A percentile compares a stretch with the other conserved stretches of the same genome.
Evolutionary conservation across 2,888 invertebrate species (phyloP).

Genomic region (Trichacis sp.): DNA sequence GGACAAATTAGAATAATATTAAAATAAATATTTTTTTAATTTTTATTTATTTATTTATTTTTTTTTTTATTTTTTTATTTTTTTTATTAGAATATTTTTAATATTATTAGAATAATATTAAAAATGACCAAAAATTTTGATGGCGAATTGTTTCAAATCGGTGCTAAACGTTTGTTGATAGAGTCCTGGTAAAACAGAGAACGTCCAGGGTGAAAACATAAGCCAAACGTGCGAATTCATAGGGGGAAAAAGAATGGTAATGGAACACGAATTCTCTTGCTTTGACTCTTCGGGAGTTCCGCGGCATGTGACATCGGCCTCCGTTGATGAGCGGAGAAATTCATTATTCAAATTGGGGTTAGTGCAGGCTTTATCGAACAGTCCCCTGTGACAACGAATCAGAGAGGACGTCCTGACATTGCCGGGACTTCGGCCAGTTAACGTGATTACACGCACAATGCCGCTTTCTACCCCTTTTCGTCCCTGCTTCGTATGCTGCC

Average conservation of each 20-base stretch:
- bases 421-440: constrained; percentile 52
- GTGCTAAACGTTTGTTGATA: too few relatives aligned
- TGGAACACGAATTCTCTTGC: constrained; percentile 39
- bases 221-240: too few relatives aligned
- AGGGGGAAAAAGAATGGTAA: constrained; percentile 39
- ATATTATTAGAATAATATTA: too few relatives aligned
- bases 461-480: constrained; percentile 53
- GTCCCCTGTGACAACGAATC: constrained; percentile 41
- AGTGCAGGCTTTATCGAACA: constrained; percentile 41
- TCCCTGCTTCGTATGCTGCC: constrained; percentile 41
- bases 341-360: constrained; percentile 52
- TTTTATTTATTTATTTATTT: too few relatives aligned
- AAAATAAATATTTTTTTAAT: too few relatives aligned
- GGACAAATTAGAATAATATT: too few relatives aligned
- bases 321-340: constrained; percentile 46
- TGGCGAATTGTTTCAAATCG: too few relatives aligned
- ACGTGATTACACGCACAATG: constrained; percentile 61
- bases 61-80: too few relatives aligned
- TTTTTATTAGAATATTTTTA: too few relatives aligned
- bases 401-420: constrained; percentile 44
- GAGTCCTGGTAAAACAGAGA: too few relatives aligned
- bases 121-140: too few relatives aligned
- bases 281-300: constrained; percentile 42
- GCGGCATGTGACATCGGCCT: constrained; percentile 33
- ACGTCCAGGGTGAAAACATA: too few relatives aligned